Evolutionary conservation across 2,888 invertebrate genomes (phyloP).

Genomic region (Nymphalis polychloros): DNA sequence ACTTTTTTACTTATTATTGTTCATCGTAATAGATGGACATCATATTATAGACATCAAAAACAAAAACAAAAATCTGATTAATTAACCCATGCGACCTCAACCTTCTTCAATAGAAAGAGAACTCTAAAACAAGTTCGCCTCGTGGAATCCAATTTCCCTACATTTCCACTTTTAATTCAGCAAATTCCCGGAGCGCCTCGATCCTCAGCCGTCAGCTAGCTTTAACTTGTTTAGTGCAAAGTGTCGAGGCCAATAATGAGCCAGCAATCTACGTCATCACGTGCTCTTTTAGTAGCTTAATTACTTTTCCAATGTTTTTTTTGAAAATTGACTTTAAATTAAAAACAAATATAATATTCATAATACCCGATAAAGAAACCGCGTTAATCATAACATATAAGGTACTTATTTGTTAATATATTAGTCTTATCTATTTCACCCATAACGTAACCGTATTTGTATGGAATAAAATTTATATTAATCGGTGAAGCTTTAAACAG

Average conservation of each 20-base stretch:
- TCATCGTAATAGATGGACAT: no score
- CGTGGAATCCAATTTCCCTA: conserved; percentile 42
- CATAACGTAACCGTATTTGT: no score
- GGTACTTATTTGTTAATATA: no score
- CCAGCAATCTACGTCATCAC: conserved; percentile 24
- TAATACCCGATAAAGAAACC: no score
- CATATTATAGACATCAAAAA: background rate
- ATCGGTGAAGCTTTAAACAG: no score
- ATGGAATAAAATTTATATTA: no score
- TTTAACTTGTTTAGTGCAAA: conserved; percentile 43
- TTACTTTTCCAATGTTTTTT: background rate
- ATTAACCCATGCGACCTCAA: conserved; percentile 16
- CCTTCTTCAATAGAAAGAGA: conserved; percentile 25
- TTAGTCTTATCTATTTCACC: no score
- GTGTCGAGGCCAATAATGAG: conserved; percentile 41
- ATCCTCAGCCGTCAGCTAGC: conserved; percentile 35
- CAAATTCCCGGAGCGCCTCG: conserved; percentile 37
- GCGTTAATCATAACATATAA: no score
- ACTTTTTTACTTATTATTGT: no score
- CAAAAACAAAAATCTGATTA: conserved; percentile 8
- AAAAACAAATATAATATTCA: background rate
- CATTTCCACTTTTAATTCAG: conserved; percentile 44
- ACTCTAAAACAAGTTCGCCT: conserved; percentile 38
- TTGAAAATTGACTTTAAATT: background rate
- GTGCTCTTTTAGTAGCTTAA: conserved; percentile 18